phyloP scores from a whole-genome alignment of 2,888 invertebrate genomes.

The Harpalus rubripes region DNA sequence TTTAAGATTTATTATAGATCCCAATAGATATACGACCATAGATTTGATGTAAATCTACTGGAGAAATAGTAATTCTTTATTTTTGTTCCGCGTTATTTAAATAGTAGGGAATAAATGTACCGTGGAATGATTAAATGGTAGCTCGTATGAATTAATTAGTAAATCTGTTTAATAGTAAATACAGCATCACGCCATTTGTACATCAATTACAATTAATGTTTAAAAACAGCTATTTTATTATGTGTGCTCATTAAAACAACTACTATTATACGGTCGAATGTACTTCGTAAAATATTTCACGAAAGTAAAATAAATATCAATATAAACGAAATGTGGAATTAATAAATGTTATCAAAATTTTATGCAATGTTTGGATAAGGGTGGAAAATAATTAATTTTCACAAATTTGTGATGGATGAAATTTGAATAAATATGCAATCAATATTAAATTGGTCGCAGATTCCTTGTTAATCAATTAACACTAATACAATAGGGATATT shows the following conservation, averaged over 20 bases:
- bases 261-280: background rate
- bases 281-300: background rate
- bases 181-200: constrained; percentile 15
- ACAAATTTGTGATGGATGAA: background rate
- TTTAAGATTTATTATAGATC: constrained; percentile 49
- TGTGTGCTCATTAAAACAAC: background rate
- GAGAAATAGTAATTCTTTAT: constrained; percentile 31
- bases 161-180: background rate
- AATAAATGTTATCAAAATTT: background rate
- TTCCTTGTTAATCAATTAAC: too few species aligned
- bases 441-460: too few species aligned
- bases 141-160: constrained; percentile 1
- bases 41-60: constrained; percentile 31
- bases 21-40: constrained; percentile 26
- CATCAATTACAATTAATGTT: constrained; percentile 18
- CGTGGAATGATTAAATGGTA: constrained; percentile 9
- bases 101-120: background rate
- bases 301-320: background rate
- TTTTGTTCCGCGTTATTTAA: constrained; percentile 10
- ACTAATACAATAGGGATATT: too few species aligned
- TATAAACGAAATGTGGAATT: background rate
- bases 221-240: background rate
- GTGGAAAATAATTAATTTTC: background rate
- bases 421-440: background rate
- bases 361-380: background rate